phyloP scores from a whole-genome alignment of 2,888 invertebrate genomes.

The Priocnemis perturbator region DNA sequence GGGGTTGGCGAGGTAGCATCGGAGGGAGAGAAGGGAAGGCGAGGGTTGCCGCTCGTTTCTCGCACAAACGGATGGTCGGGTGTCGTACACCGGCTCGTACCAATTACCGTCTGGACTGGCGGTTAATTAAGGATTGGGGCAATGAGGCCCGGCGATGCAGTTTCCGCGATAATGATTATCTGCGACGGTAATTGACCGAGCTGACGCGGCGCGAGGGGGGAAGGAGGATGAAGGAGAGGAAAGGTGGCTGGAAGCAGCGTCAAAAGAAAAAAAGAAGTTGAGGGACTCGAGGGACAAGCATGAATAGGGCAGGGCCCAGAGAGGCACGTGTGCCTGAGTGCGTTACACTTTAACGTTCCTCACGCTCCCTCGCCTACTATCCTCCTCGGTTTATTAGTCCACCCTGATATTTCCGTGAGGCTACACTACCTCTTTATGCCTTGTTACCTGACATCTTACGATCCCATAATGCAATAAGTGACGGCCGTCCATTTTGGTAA shows the following conservation, averaged over 20 bases:
- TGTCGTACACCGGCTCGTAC: slow-evolving; percentile 58
- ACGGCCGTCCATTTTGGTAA: no score
- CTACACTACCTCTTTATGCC: no score
- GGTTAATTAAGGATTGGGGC: slow-evolving; percentile 71
- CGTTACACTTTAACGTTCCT: background rate
- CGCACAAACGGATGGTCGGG: slow-evolving; percentile 45
- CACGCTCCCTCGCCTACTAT: no score
- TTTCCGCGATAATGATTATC: slow-evolving; percentile 70
- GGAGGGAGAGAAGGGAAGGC: no score
- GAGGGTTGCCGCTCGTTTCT: background rate
- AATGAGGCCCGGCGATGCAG: slow-evolving; percentile 68
- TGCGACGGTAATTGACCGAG: slow-evolving; percentile 67
- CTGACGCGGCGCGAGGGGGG: slow-evolving; percentile 49
- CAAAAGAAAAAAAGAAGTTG: slow-evolving; percentile 14
- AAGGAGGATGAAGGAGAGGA: slow-evolving; percentile 33
- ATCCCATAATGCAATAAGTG: no score
- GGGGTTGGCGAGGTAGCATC: no score
- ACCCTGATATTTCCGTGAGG: no score
- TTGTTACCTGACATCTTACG: no score
- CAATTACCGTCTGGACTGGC: slow-evolving; percentile 66
- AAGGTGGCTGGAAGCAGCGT: slow-evolving; percentile 1
- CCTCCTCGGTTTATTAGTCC: no score
- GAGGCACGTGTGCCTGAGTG: background rate
- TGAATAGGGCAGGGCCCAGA: background rate
- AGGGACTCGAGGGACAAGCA: slow-evolving; percentile 20